Percentiles rank a stretch among this genome's conserved stretches.
These are phyloP conservation scores for Cheirogaleus medius DNA, from an alignment of 2,113 vertebrate genomes.

Conservation along the genomic window DNA sequence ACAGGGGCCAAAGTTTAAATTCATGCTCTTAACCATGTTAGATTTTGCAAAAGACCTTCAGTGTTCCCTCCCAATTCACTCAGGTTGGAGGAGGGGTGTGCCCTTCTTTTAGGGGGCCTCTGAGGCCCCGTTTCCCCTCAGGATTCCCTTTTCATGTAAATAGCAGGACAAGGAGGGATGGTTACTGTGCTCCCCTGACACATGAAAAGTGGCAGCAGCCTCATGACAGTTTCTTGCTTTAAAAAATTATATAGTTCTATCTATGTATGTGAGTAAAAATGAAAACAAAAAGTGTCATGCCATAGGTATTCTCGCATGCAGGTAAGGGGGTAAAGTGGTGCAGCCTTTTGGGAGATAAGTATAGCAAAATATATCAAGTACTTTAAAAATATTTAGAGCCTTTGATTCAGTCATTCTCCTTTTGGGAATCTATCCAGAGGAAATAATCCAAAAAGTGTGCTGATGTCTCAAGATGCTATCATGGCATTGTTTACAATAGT, in stretches of 20 bases:
- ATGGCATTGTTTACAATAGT: neutral
- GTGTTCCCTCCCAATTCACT: neutral
- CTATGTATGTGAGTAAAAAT: neutral
- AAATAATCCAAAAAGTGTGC: neutral
- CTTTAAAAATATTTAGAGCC: neutral
- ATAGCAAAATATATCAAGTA: slow-evolving; percentile 15
- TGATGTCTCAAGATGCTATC: neutral
- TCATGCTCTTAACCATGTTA: neutral
- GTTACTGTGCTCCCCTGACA: neutral
- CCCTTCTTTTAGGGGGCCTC: neutral
- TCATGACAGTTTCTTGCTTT: neutral
- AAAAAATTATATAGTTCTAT: neutral
- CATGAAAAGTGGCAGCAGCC: neutral
- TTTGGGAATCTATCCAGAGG: neutral
- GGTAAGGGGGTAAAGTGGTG: neutral
- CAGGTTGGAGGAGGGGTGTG: neutral
- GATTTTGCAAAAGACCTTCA: slow-evolving; percentile 16
- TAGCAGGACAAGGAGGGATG: neutral
- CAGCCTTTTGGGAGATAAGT: neutral
- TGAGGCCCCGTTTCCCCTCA: neutral
- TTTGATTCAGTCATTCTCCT: neutral
- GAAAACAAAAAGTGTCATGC: neutral
- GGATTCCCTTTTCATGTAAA: neutral
- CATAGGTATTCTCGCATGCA: neutral
- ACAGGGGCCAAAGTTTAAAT: slow-evolving; percentile 46